Percentiles rank a stretch among this genome's conserved stretches.
Evolutionary conservation across 2,888 invertebrate genomes (phyloP).

Genomic region (Oxystoma pomonae): DNA sequence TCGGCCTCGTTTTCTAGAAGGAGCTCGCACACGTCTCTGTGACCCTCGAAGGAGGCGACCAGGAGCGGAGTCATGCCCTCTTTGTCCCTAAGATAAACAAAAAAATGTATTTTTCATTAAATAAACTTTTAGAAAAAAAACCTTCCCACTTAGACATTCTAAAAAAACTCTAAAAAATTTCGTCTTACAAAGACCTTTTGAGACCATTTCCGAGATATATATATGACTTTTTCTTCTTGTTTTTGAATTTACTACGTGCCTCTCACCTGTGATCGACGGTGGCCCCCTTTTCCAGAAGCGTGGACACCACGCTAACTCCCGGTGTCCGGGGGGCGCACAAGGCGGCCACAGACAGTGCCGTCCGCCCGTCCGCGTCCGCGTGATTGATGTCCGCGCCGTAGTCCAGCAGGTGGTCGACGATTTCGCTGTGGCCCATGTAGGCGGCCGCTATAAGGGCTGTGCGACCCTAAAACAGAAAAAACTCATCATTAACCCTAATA

Average conservation of each 20-base stretch:
- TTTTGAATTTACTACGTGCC: no score
- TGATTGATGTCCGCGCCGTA: constrained; percentile 81
- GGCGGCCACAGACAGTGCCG: constrained; percentile 83
- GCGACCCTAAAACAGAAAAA: constrained; percentile 57
- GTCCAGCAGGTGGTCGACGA: constrained; percentile 77
- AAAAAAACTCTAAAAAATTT: no score
- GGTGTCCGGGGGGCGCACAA: constrained; percentile 78
- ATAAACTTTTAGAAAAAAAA: no score
- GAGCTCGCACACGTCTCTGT: constrained; percentile 87
- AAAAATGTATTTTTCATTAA: no score
- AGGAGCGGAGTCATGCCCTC: constrained; percentile 84
- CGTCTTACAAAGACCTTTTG: no score
- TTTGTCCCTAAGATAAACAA: no score
- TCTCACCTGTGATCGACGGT: constrained; percentile 70
- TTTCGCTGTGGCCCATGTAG: constrained; percentile 90
- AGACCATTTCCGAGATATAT: no score
- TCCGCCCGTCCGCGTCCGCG: constrained; percentile 78
- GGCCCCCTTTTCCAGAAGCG: constrained; percentile 77
- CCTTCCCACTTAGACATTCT: no score
- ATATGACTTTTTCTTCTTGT: no score
- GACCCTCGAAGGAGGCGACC: constrained; percentile 89
- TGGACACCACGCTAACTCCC: constrained; percentile 65
- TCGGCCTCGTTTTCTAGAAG: constrained; percentile 90
- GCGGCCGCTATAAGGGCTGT: constrained; percentile 93
- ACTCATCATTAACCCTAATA: no score